These are phyloP conservation scores for Drosophila paramelanica DNA, from an alignment of 2,888 invertebrate genomes.

Conservation along the genomic window DNA sequence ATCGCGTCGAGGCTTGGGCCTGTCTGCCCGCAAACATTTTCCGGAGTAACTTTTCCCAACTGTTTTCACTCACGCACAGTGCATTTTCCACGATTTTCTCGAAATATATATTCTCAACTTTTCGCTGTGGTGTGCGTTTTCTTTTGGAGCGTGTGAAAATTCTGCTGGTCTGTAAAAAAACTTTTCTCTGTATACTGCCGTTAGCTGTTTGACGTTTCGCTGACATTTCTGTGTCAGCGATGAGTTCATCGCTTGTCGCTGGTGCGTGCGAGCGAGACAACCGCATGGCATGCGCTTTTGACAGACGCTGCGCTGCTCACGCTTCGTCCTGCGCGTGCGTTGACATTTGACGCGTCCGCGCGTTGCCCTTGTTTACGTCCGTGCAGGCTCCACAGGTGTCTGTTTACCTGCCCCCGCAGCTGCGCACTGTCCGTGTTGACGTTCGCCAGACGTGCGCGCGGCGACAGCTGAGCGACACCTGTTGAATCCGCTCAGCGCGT, in stretches of 20 bases:
- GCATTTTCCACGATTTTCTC: slow-evolving; percentile 28
- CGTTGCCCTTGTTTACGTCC: slow-evolving; percentile 71
- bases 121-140: slow-evolving; percentile 12
- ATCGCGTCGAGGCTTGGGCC: slow-evolving; percentile 45
- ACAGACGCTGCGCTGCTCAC: slow-evolving; percentile 49
- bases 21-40: slow-evolving; percentile 43
- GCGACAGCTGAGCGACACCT: slow-evolving; percentile 41
- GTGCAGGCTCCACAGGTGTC: slow-evolving; percentile 63
- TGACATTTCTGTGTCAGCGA: slow-evolving; percentile 77
- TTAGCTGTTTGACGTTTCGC: slow-evolving; percentile 60
- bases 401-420: slow-evolving; percentile 63
- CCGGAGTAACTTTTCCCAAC: slow-evolving; percentile 8
- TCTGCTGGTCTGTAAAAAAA: slow-evolving; percentile 60
- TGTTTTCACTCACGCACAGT: slow-evolving; percentile 19
- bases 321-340: slow-evolving; percentile 53
- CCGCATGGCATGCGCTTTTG: neutral
- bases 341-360: slow-evolving; percentile 71
- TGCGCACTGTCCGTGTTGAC: slow-evolving; percentile 62
- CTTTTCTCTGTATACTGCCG: slow-evolving; percentile 77
- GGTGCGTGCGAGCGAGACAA: slow-evolving; percentile 40
- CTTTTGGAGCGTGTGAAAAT: slow-evolving; percentile 54
- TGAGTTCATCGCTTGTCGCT: slow-evolving; percentile 44
- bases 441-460: slow-evolving; percentile 42
- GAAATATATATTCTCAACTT: neutral
- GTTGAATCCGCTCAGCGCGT: slow-evolving; percentile 23